Conservation (phyloP, 1,140 invertebrate genomes). For the Laupala kohalensis region DNA sequence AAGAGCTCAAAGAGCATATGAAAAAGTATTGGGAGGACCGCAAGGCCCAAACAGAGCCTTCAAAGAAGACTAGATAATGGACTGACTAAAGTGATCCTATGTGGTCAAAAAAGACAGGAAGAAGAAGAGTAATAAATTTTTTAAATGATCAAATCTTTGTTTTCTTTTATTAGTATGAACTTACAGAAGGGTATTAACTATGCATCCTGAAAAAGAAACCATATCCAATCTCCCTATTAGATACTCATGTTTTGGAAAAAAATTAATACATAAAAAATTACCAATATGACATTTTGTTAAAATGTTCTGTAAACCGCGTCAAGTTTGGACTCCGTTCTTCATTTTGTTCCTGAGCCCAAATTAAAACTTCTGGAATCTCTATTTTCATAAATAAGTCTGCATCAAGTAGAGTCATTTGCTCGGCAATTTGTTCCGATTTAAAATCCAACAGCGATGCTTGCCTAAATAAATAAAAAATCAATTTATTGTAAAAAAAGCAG, state of each 20-base stretch:
- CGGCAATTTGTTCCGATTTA: slow-evolving; percentile 83
- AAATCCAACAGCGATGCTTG: slow-evolving; percentile 73
- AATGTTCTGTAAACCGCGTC: slow-evolving; percentile 95
- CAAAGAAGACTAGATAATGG: too few relatives aligned
- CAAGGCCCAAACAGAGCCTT: too few relatives aligned
- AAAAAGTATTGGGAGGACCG: too few relatives aligned
- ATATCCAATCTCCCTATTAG: background rate
- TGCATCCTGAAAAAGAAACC: too few relatives aligned
- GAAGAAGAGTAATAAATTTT: too few relatives aligned
- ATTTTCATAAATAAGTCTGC: slow-evolving; percentile 92
- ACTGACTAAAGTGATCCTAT: too few relatives aligned
- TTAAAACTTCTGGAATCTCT: slow-evolving; percentile 89
- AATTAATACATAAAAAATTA: slow-evolving; percentile 21
- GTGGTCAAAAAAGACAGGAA: too few relatives aligned
- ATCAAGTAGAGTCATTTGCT: slow-evolving; percentile 97
- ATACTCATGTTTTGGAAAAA: background rate
- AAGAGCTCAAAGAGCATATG: too few relatives aligned
- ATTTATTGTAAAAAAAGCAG: too few relatives aligned
- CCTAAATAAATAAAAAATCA: slow-evolving; percentile 28
- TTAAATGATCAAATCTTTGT: too few relatives aligned
- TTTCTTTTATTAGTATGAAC: too few relatives aligned
- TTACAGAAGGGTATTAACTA: too few relatives aligned
- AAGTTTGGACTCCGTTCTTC: slow-evolving; percentile 94
- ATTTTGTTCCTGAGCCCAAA: slow-evolving; percentile 94
- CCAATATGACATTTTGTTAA: slow-evolving; percentile 99